A percentile compares a stretch with the other conserved stretches of the same genome.
These are phyloP conservation scores for Asobara japonica DNA, from an alignment of 1,140 invertebrate species.

Conservation along the genomic window DNA sequence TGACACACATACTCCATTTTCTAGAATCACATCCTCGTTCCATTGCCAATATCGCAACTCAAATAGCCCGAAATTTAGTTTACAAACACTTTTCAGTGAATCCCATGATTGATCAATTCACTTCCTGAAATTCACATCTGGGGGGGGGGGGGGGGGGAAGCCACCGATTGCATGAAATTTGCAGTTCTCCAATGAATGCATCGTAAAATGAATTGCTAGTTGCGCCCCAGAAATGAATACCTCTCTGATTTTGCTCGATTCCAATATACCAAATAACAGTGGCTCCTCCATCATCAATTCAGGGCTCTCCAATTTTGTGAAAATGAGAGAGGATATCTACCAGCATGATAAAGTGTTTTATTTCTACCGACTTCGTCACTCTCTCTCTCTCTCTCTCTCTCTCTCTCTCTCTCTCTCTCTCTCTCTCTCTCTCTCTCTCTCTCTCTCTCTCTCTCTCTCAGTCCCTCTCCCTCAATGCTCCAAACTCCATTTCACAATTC, in stretches of 20 bases:
- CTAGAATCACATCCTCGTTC: no score
- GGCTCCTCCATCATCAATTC: not conserved
- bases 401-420: not conserved
- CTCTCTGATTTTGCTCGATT: not conserved
- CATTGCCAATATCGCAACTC: no score
- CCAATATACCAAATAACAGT: not conserved
- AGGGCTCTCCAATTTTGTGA: not conserved
- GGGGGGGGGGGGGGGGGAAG: not conserved
- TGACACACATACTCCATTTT: no score
- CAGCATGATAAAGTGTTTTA: not conserved
- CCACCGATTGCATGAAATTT: not conserved
- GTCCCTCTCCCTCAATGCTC: not conserved
- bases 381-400: not conserved
- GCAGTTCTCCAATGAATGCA: not conserved
- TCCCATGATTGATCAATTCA: slow-evolving; percentile 18
- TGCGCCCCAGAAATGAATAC: not conserved
- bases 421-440: not conserved
- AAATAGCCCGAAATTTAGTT: not conserved
- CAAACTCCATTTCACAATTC: not conserved
- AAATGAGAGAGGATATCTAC: not conserved
- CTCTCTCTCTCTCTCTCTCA: not conserved
- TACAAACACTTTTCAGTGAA: not conserved
- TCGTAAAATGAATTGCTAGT: not conserved
- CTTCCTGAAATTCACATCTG: not conserved
- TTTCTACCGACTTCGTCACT: not conserved